These are phyloP conservation scores for Brachymystax lenok DNA, from an alignment of 2,797 vertebrate genomes.

Conservation along the genomic window DNA sequence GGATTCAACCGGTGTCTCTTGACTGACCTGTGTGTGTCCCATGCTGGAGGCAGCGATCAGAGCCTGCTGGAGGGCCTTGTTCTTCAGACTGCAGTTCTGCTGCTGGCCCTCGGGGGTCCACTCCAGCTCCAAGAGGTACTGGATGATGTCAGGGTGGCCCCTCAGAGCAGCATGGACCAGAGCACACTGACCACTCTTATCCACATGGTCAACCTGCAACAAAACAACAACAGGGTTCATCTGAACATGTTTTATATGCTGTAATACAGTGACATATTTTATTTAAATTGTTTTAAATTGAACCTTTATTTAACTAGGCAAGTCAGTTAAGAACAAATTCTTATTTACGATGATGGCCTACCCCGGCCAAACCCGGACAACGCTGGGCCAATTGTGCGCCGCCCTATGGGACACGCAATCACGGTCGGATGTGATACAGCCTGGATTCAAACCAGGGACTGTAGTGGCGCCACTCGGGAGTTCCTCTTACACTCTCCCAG, in stretches of 20 bases:
- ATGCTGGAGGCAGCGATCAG: slow-evolving; percentile 94
- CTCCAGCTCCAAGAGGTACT: slow-evolving; percentile 82
- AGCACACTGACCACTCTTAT: slow-evolving; percentile 95
- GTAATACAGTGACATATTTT: background rate
- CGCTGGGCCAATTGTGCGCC: no score
- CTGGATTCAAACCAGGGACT: no score
- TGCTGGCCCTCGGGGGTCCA: slow-evolving; percentile 79
- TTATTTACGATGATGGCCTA: no score
- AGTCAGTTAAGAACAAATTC: no score
- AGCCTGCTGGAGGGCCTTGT: slow-evolving; percentile 90
- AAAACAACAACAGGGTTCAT: background rate
- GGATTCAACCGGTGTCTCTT: background rate
- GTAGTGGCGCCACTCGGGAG: background rate
- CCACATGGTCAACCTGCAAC: slow-evolving; percentile 84
- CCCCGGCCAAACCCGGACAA: no score
- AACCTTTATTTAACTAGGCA: no score
- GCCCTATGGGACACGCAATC: no score
- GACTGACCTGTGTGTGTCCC: slow-evolving; percentile 79
- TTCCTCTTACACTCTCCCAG: background rate
- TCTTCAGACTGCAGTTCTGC: slow-evolving; percentile 79
- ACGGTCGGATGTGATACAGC: no score
- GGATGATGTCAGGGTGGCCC: slow-evolving; percentile 87
- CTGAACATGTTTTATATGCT: background rate
- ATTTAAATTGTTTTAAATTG: no score
- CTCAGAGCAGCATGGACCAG: slow-evolving; percentile 91